Conservation (phyloP, 2,113 vertebrate genomes). For the Pedionomus torquatus region DNA sequence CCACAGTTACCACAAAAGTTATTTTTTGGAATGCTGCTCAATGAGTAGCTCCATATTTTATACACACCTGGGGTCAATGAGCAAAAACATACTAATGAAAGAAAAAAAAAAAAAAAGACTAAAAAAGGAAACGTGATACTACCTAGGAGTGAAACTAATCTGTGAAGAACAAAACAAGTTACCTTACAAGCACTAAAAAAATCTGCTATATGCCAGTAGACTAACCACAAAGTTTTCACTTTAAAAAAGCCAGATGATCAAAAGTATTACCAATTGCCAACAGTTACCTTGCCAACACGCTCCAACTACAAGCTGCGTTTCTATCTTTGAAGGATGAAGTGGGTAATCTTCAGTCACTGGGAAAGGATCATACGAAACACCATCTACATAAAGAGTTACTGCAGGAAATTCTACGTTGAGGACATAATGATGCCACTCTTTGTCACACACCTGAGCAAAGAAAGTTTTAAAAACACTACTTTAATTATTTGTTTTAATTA, state of each 20-base stretch:
- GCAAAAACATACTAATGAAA: not conserved
- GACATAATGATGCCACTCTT: conserved; percentile 97
- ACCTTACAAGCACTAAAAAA: not conserved
- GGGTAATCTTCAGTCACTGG: conserved; percentile 95
- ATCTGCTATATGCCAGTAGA: not conserved
- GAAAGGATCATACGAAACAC: conserved; percentile 89
- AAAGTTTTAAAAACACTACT: not conserved
- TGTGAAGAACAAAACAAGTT: not conserved
- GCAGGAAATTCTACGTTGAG: conserved; percentile 89
- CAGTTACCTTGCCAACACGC: conserved; percentile 96
- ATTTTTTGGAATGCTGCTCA: not conserved
- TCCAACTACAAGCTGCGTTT: conserved; percentile 92
- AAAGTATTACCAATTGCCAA: not conserved
- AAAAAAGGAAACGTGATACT: not conserved
- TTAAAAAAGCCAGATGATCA: not conserved
- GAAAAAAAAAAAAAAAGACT: not conserved
- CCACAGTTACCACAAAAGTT: not conserved
- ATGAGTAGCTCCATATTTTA: not conserved
- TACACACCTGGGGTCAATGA: not conserved
- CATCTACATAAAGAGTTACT: conserved; percentile 90
- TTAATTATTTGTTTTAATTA: not conserved
- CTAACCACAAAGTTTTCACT: not conserved
- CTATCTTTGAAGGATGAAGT: conserved; percentile 86
- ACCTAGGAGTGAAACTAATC: not conserved
- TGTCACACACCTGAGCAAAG: conserved; percentile 87